Evolutionary conservation across 2,113 vertebrate genomes (phyloP).

Genomic region (Bos indicus): DNA sequence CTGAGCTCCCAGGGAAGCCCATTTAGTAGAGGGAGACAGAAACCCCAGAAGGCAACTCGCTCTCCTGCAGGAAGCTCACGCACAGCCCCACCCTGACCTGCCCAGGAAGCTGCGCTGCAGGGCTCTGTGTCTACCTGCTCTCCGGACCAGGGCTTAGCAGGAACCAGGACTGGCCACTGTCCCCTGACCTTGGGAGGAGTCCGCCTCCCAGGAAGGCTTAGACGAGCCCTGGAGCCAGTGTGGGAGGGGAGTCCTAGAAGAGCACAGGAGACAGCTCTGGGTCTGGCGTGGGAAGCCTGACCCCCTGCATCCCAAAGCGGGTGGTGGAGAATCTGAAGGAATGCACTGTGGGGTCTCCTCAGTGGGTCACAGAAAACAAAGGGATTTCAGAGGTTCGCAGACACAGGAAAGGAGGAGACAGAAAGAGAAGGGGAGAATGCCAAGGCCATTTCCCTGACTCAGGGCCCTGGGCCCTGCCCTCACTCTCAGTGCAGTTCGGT

Average conservation of each 20-base stretch:
- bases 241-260: fast-evolving
- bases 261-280: background rate
- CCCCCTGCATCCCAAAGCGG: too few species aligned
- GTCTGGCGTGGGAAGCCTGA: background rate
- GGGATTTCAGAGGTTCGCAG: background rate
- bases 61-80: background rate
- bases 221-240: background rate
- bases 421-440: background rate
- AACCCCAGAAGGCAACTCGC: background rate
- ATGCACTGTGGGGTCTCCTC: fast-evolving
- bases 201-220: too few species aligned
- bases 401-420: background rate
- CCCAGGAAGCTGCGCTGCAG: too few species aligned
- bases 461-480: too few species aligned
- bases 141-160: background rate
- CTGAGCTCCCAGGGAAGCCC: background rate
- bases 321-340: background rate
- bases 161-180: background rate
- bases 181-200: background rate
- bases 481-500: background rate
- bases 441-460: too few species aligned
- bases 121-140: fast-evolving
- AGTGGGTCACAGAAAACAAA: background rate
- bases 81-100: too few species aligned
- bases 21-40: background rate